Evolutionary conservation across 1,140 invertebrate genomes (phyloP), one percentile per base, ranked within the genome.

Genomic region (Drosophila sproati): DNA sequence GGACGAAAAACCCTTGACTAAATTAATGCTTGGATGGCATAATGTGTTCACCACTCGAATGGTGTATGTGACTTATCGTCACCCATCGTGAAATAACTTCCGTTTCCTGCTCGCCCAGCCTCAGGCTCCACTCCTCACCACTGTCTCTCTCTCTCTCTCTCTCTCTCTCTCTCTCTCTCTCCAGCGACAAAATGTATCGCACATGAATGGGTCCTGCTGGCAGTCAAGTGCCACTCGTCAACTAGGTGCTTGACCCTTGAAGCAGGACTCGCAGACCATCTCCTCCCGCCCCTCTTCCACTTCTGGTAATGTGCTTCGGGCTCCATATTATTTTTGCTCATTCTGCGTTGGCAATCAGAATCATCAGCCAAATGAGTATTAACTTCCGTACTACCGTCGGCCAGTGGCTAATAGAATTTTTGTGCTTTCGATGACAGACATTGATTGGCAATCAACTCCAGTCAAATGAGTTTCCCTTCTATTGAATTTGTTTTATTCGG

Each of bases 381-480:
- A 75, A 66, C 76, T 87, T 82, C 79, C 73, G 62, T 51, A 52
- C 37, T 70, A 54, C 20, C 20, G 20, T 47, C 63, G 63, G 77
- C 35, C 75, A 56, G 47, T 12, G 61, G 77, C 67, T 87, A 87
- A 89, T 87, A 87, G 80, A 87, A 88, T 88, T 89, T 83, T 83
- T 83, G 47, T 62, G 64, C 51, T 43, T 55, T 67, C 47, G 55
- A 68, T 59, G 71, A 73, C 56, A 68, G 48, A 48, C 64, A 69
- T 82, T 80, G 83, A 88, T 88, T 88, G 83, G 37, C 83, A 88
- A 87, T 88, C 83, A 87, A 70, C 67, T 83, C 35, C 83, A 88
- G 66, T 83, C 85, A 82, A 86, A 87, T 82, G 64, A 60, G 75
- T 60, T 86, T 71, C 64, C 66, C 55, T 41, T 51, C 56, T 41